phyloP scores from a whole-genome alignment of 2,113 vertebrate species.

The Ochotona princeps region DNA sequence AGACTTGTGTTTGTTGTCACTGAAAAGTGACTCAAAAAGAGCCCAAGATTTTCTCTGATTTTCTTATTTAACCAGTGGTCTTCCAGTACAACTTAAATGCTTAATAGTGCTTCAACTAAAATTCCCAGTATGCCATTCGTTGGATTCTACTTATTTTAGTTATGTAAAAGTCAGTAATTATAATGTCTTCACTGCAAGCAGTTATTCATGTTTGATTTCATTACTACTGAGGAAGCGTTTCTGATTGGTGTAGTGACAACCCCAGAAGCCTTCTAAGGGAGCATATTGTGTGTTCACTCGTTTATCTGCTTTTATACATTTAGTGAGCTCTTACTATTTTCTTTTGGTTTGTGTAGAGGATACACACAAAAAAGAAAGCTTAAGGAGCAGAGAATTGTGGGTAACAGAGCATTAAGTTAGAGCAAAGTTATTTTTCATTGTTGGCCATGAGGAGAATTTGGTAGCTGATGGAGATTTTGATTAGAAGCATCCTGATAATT shows the following conservation, averaged over 20 bases:
- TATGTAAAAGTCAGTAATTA: background rate
- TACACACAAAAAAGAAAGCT: background rate
- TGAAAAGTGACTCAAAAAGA: background rate
- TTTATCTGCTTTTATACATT: background rate
- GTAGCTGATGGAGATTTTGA: constrained; percentile 15
- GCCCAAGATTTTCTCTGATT: background rate
- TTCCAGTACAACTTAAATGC: background rate
- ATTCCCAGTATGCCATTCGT: background rate
- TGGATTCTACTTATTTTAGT: constrained; percentile 11
- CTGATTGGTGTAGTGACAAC: constrained; percentile 14
- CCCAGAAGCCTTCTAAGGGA: background rate
- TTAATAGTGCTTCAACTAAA: background rate
- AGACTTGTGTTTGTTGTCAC: background rate
- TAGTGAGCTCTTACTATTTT: constrained; percentile 19
- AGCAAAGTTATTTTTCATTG: constrained; percentile 30
- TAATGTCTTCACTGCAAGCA: background rate
- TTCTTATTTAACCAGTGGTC: background rate
- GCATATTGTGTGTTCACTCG: background rate
- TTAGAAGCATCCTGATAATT: background rate
- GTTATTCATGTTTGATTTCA: background rate
- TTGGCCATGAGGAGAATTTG: constrained; percentile 14
- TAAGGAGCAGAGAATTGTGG: background rate
- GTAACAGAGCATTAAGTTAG: background rate
- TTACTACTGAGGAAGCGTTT: constrained; percentile 13
- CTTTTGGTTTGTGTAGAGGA: background rate